A percentile compares a stretch with the other conserved stretches of the same genome.
Evolutionary conservation across 2,888 invertebrate species (phyloP).

Genomic region (Zaprionus bogoriensis): DNA sequence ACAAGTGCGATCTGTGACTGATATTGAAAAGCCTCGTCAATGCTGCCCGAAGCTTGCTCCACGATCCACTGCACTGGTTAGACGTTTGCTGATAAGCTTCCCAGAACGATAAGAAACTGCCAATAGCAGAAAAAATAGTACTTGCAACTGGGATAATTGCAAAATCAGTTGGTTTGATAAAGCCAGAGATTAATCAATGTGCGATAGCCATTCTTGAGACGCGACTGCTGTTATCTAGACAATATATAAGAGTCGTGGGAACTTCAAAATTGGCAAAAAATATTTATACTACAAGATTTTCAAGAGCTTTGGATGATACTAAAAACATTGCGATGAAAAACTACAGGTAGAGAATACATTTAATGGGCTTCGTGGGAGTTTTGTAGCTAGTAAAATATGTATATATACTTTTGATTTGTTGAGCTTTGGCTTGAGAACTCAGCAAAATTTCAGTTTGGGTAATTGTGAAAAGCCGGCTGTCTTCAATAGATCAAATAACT

Average conservation of each 20-base stretch:
- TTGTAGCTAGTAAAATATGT: too few relatives aligned
- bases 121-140: constrained; percentile 22
- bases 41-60: background rate
- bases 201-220: background rate
- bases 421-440: too few relatives aligned
- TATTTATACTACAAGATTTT: too few relatives aligned
- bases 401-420: too few relatives aligned
- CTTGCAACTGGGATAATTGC: constrained; percentile 1
- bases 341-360: too few relatives aligned
- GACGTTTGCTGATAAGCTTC: constrained; percentile 35
- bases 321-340: too few relatives aligned
- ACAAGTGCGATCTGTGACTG: constrained; percentile 32
- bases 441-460: too few relatives aligned
- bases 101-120: constrained; percentile 30
- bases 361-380: too few relatives aligned
- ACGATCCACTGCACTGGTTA: constrained; percentile 2
- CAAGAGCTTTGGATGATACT: too few relatives aligned
- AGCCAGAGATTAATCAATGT: background rate
- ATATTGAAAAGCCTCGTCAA: constrained; percentile 11
- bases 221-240: background rate
- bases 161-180: constrained; percentile 18
- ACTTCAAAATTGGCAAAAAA: too few relatives aligned
- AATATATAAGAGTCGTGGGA: background rate
- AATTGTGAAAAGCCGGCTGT: too few relatives aligned
- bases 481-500: too few relatives aligned